Evolutionary conservation across 1,140 invertebrate genomes (phyloP).

Genomic region (Arctopsyche grandis): DNA sequence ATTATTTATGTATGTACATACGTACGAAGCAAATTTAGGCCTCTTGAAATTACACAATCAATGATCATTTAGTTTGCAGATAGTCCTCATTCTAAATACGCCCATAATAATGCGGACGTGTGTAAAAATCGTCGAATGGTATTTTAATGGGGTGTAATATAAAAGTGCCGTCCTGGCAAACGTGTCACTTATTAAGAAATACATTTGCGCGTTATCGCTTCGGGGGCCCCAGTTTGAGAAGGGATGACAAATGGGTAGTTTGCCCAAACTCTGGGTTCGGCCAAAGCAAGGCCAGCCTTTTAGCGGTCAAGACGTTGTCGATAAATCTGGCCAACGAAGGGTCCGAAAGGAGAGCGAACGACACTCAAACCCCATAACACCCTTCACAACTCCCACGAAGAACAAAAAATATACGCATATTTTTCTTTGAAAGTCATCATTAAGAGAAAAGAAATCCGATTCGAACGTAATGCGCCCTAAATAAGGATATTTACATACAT

Average conservation of each 20-base stretch:
- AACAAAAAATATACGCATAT: too few relatives aligned
- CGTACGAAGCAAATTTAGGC: too few relatives aligned
- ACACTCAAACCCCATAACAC: neutral
- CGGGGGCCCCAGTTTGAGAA: conserved; percentile 16
- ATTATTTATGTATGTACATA: too few relatives aligned
- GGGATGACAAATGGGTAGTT: conserved; percentile 35
- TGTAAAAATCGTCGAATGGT: too few relatives aligned
- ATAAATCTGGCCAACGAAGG: conserved; percentile 29
- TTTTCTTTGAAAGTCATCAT: neutral
- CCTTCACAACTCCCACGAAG: neutral
- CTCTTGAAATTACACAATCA: too few relatives aligned
- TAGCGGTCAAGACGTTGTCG: conserved; percentile 37
- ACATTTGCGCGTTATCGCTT: conserved; percentile 20
- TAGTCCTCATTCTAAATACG: too few relatives aligned
- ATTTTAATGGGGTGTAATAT: too few relatives aligned
- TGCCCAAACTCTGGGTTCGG: neutral
- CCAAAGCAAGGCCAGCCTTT: neutral
- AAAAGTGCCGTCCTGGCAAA: neutral
- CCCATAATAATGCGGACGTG: too few relatives aligned
- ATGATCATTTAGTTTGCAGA: too few relatives aligned
- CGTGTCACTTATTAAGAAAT: conserved; percentile 12
- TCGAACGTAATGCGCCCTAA: too few relatives aligned
- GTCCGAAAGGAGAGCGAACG: neutral
- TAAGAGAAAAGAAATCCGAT: neutral
- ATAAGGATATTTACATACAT: too few relatives aligned